phyloP scores from a whole-genome alignment of 1,140 invertebrate species.

The Drosophila prosaltans region DNA sequence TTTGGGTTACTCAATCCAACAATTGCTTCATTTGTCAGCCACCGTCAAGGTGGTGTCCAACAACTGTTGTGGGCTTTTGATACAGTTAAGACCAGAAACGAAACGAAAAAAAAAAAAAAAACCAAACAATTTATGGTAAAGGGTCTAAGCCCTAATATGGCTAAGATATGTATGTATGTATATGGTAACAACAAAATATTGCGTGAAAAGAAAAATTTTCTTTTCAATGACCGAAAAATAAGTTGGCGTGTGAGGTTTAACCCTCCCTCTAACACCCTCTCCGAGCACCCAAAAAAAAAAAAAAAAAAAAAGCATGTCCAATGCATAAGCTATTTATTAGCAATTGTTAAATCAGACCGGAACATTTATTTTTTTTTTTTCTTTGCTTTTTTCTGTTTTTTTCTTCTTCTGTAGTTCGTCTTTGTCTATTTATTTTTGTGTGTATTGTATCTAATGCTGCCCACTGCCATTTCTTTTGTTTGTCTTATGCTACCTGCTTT shows the following conservation, averaged over 20 bases:
- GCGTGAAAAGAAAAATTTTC: conserved; percentile 56
- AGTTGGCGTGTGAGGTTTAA: conserved; percentile 47
- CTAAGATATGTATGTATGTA: background rate
- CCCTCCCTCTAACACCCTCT: too few relatives aligned
- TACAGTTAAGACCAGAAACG: conserved; percentile 20
- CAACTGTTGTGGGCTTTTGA: conserved; percentile 53
- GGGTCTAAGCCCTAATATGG: conserved; percentile 19
- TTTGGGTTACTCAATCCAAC: conserved; percentile 66
- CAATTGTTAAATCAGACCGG: conserved; percentile 82
- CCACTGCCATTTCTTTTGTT: conserved; percentile 49
- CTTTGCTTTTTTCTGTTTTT: conserved; percentile 29
- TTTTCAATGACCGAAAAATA: conserved; percentile 53
- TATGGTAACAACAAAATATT: conserved; percentile 18
- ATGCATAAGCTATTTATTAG: conserved; percentile 76
- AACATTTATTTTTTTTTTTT: conserved; percentile 49
- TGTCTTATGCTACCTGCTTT: conserved; percentile 37
- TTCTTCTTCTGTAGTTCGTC: conserved; percentile 36
- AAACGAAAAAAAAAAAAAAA: conserved; percentile 8
- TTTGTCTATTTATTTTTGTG: conserved; percentile 26
- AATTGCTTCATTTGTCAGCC: conserved; percentile 77
- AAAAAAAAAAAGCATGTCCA: conserved; percentile 46
- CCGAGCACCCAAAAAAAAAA: background rate
- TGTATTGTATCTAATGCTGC: conserved; percentile 23
- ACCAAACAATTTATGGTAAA: background rate
- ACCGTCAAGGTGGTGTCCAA: conserved; percentile 57